phyloP scores from a whole-genome alignment of 1,140 invertebrate genomes.

The Drosophila sturtevanti region DNA sequence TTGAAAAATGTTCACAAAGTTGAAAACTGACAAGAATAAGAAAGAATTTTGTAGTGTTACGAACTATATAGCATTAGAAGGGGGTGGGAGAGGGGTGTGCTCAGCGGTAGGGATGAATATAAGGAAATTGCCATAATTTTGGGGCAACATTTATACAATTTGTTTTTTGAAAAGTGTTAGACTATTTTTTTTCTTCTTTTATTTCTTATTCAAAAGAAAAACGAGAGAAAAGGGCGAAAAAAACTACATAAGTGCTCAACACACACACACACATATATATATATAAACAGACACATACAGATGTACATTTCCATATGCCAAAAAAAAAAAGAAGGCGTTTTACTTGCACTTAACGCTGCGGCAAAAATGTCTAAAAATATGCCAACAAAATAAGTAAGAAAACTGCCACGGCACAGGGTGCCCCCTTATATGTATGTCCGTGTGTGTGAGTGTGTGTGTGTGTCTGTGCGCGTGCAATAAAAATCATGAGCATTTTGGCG shows the following conservation, averaged over 20 bases:
- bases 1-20: conserved; percentile 70
- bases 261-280: conserved; percentile 16
- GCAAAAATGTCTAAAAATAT: conserved; percentile 50
- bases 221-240: background rate
- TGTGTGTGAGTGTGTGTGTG: conserved; percentile 15
- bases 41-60: conserved; percentile 25
- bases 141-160: background rate
- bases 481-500: conserved; percentile 72
- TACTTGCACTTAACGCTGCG: conserved; percentile 46
- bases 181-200: background rate
- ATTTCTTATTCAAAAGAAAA: background rate
- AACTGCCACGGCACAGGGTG: conserved; percentile 14
- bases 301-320: conserved; percentile 44
- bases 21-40: conserved; percentile 53
- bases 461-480: conserved; percentile 60
- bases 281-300: conserved; percentile 20
- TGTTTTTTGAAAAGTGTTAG: background rate
- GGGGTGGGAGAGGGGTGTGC: conserved; percentile 21
- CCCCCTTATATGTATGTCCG: conserved; percentile 6
- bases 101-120: background rate
- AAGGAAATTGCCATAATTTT: conserved; percentile 1
- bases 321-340: conserved; percentile 60
- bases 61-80: too few relatives aligned
- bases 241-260: conserved; percentile 6
- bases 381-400: conserved; percentile 31